Conservation (phyloP, 2,797 vertebrate genomes). For the Ctenopoma kingsleyae region DNA sequence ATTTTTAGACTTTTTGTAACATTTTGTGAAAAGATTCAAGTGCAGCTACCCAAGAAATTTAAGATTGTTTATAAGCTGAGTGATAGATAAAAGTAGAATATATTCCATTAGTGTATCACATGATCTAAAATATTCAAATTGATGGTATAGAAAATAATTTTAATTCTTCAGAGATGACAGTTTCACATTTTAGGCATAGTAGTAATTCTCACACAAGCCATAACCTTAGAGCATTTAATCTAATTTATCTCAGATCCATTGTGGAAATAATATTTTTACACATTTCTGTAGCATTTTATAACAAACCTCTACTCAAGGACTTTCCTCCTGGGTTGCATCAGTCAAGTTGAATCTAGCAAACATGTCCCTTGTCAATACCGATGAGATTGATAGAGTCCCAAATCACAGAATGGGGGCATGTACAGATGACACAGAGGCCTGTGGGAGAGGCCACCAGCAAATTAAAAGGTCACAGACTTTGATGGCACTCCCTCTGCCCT, state of each 20-base stretch:
- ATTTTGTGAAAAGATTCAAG: conserved; percentile 15
- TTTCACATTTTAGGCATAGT: conserved; percentile 46
- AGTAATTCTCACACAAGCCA: conserved; percentile 45
- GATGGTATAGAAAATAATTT: conserved; percentile 56
- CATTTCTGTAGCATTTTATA: conserved; percentile 27
- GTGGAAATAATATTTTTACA: conserved; percentile 32
- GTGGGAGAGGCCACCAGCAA: conserved; percentile 80
- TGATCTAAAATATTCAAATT: conserved; percentile 46
- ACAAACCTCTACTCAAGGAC: conserved; percentile 31
- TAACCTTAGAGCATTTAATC: conserved; percentile 54
- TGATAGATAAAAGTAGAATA: conserved; percentile 48
- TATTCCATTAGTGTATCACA: conserved; percentile 43
- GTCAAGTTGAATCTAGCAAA: conserved; percentile 41
- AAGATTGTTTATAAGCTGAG: conserved; percentile 27
- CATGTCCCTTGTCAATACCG: conserved; percentile 54
- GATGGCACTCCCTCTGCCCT: conserved; percentile 63
- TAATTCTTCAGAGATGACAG: conserved; percentile 59
- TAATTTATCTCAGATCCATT: conserved; percentile 43
- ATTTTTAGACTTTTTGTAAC: conserved; percentile 6
- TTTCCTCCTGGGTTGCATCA: conserved; percentile 38
- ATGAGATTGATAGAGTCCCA: conserved; percentile 53
- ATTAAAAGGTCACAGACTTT: conserved; percentile 72
- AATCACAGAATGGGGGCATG: conserved; percentile 48
- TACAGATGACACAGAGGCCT: conserved; percentile 50
- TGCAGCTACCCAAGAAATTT: conserved; percentile 3